phyloP scores from a whole-genome alignment of 2,888 invertebrate species.

The Carcina quercana region DNA sequence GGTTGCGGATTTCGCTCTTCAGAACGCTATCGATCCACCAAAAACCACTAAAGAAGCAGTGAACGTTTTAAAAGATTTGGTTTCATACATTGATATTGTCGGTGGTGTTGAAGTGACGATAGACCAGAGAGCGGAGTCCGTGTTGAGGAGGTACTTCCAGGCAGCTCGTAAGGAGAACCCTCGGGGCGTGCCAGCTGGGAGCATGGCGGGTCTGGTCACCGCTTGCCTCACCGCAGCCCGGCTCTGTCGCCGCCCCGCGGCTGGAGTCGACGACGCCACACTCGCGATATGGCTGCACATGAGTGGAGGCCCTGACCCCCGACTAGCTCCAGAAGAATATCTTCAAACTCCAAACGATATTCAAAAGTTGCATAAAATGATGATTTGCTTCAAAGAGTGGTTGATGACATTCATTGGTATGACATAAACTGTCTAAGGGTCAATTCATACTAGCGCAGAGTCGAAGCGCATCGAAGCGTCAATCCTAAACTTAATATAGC shows the following conservation, averaged over 20 bases:
- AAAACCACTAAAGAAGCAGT: conserved; percentile 32
- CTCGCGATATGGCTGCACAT: conserved; percentile 63
- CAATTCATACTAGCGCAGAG: too few species aligned
- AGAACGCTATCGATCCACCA: conserved; percentile 32
- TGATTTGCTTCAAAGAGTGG: conserved; percentile 52
- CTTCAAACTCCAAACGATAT: conserved; percentile 48
- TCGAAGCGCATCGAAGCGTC: too few species aligned
- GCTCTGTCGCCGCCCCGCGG: conserved; percentile 42
- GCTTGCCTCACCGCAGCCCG: conserved; percentile 48
- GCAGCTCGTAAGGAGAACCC: conserved; percentile 49
- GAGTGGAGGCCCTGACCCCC: conserved; percentile 49
- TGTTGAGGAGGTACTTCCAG: conserved; percentile 50
- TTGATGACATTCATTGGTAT: conserved; percentile 47
- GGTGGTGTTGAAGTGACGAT: conserved; percentile 43
- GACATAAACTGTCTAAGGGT: too few species aligned
- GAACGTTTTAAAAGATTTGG: conserved; percentile 37
- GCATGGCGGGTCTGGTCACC: conserved; percentile 44
- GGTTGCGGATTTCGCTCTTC: conserved; percentile 41
- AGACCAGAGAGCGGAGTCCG: conserved; percentile 33
- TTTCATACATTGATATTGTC: conserved; percentile 42
- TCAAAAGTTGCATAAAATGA: conserved; percentile 39
- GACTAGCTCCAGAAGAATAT: conserved; percentile 56
- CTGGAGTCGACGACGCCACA: conserved; percentile 51
- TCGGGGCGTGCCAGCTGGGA: conserved; percentile 40
- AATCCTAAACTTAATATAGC: too few species aligned